phyloP scores from a whole-genome alignment of 2,888 invertebrate species.

The Acheta domesticus region DNA sequence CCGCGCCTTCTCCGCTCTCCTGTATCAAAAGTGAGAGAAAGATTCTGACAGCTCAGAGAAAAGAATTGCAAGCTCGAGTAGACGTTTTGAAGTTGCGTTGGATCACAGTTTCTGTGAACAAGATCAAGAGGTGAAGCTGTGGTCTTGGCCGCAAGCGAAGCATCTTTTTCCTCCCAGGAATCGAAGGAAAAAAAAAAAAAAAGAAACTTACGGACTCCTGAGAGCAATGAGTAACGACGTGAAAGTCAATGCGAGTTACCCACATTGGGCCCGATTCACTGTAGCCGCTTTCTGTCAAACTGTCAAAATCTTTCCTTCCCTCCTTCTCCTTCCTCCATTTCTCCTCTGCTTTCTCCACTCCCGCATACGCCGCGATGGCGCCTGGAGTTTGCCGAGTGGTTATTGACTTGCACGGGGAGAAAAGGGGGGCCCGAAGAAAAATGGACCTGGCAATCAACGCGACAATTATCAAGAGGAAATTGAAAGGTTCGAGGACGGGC shows the following conservation, averaged over 20 bases:
- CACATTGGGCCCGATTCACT: background rate
- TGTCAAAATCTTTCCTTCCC: background rate
- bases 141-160: too few relatives aligned
- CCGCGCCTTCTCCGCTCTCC: too few relatives aligned
- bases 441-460: background rate
- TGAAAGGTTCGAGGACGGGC: background rate
- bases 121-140: background rate
- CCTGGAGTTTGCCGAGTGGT: background rate
- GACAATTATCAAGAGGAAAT: constrained; percentile 18
- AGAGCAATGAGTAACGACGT: background rate
- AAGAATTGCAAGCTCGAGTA: background rate
- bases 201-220: background rate
- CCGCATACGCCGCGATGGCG: background rate
- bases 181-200: background rate
- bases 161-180: too few relatives aligned
- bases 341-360: too few relatives aligned
- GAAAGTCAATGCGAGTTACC: background rate
- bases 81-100: constrained; percentile 5
- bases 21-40: background rate
- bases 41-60: background rate
- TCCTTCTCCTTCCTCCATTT: background rate
- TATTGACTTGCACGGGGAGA: background rate
- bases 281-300: background rate
- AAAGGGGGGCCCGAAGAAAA: background rate
- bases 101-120: background rate